Percentiles rank a stretch among this genome's conserved stretches.
Evolutionary conservation across 2,888 invertebrate species (phyloP).

Genomic region (Laspeyria flexula): DNA sequence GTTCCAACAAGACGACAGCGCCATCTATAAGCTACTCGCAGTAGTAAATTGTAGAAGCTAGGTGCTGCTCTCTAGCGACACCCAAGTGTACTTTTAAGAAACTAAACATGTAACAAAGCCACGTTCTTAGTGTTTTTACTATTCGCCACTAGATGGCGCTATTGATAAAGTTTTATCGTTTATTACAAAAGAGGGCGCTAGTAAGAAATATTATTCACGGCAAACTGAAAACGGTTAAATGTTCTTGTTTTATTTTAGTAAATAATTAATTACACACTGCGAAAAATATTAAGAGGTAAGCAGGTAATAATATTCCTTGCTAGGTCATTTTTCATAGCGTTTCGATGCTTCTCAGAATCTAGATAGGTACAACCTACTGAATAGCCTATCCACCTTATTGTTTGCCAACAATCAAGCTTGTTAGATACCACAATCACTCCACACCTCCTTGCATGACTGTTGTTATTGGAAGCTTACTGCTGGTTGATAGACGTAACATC

Average conservation of each 20-base stretch:
- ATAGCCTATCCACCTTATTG: no score
- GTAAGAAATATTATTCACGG: no score
- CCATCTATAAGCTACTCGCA: background rate
- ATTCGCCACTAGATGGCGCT: background rate
- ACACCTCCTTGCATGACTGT: background rate
- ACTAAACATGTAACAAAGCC: background rate
- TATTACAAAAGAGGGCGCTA: background rate
- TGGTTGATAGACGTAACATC: no score
- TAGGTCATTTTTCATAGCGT: no score
- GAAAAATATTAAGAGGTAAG: no score
- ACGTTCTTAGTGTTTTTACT: background rate
- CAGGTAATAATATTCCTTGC: no score
- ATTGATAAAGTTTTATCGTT: background rate
- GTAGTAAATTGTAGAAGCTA: background rate
- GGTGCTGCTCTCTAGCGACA: background rate
- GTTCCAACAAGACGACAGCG: background rate
- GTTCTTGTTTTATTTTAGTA: no score
- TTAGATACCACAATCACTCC: constrained; percentile 45
- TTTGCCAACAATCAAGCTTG: constrained; percentile 62
- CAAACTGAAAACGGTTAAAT: no score
- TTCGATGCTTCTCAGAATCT: no score
- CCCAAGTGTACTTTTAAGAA: background rate
- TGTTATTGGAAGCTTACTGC: background rate
- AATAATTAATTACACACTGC: no score
- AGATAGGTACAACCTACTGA: no score